Conservation (phyloP, 2,888 invertebrate genomes). For the Phaedon cochleariae region DNA sequence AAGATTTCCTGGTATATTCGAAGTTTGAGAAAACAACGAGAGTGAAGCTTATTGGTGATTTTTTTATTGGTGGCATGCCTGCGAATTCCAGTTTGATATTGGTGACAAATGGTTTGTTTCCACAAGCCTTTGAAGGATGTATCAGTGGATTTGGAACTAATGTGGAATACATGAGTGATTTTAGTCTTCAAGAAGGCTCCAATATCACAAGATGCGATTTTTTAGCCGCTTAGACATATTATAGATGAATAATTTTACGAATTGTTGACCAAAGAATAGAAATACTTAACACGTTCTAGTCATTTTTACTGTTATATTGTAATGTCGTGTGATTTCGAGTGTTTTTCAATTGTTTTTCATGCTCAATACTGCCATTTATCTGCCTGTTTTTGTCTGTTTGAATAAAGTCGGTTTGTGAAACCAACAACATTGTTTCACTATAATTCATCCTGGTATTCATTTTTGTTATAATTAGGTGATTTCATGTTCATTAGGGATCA, state of each 20-base stretch:
- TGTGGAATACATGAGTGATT: slow-evolving; percentile 63
- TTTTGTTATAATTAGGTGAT: too few relatives aligned
- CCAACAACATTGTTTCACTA: neutral
- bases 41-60: slow-evolving; percentile 52
- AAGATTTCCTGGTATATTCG: slow-evolving; percentile 18
- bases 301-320: slow-evolving; percentile 15
- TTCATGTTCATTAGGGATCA: neutral
- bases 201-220: slow-evolving; percentile 66
- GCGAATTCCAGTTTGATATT: slow-evolving; percentile 47
- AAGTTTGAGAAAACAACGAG: slow-evolving; percentile 20
- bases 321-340: neutral
- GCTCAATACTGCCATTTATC: neutral
- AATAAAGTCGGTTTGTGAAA: neutral
- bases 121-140: slow-evolving; percentile 61
- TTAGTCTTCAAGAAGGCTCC: slow-evolving; percentile 67
- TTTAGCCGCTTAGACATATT: neutral
- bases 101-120: slow-evolving; percentile 60
- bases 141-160: slow-evolving; percentile 61
- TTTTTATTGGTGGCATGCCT: slow-evolving; percentile 63
- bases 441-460: neutral
- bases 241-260: neutral
- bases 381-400: neutral
- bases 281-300: slow-evolving; percentile 6
- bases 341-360: neutral
- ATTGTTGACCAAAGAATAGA: slow-evolving; percentile 13